These are phyloP conservation scores for Cydia amplana DNA, from an alignment of 1,140 invertebrate genomes.

Conservation along the genomic window DNA sequence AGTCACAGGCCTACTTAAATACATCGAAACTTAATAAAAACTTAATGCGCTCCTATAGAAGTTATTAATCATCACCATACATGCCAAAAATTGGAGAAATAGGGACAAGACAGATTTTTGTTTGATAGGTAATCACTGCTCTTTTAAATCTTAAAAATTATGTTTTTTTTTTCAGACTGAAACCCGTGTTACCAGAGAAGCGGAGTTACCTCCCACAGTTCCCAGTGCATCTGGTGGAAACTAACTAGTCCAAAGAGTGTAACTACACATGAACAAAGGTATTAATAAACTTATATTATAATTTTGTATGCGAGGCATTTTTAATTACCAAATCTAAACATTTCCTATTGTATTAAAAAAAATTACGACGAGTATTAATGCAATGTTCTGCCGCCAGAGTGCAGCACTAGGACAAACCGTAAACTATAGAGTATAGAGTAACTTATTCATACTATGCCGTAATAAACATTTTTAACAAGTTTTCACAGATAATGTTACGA, in stretches of 20 bases:
- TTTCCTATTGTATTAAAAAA: too few species aligned
- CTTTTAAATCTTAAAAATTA: too few species aligned
- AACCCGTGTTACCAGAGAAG: slow-evolving; percentile 55
- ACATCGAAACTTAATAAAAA: not conserved
- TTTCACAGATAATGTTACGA: too few species aligned
- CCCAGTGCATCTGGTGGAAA: slow-evolving; percentile 66
- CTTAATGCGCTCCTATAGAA: slow-evolving; percentile 11
- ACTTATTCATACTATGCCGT: too few species aligned
- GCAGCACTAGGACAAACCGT: too few species aligned
- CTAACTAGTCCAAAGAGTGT: slow-evolving; percentile 34
- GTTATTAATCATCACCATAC: slow-evolving; percentile 6
- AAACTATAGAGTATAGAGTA: too few species aligned
- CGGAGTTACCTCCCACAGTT: slow-evolving; percentile 66
- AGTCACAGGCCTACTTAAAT: not conserved
- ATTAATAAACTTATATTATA: slow-evolving; percentile 28
- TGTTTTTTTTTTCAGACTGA: slow-evolving; percentile 57
- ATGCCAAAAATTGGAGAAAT: too few species aligned
- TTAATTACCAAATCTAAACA: not conserved
- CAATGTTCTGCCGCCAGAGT: too few species aligned
- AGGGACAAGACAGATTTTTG: too few species aligned
- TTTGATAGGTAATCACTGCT: too few species aligned
- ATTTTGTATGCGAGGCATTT: not conserved
- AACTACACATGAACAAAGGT: slow-evolving; percentile 14
- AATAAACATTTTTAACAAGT: too few species aligned
- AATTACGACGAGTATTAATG: too few species aligned